These are phyloP conservation scores for Eupithecia dodoneata DNA, from an alignment of 2,888 invertebrate species.

Conservation along the genomic window DNA sequence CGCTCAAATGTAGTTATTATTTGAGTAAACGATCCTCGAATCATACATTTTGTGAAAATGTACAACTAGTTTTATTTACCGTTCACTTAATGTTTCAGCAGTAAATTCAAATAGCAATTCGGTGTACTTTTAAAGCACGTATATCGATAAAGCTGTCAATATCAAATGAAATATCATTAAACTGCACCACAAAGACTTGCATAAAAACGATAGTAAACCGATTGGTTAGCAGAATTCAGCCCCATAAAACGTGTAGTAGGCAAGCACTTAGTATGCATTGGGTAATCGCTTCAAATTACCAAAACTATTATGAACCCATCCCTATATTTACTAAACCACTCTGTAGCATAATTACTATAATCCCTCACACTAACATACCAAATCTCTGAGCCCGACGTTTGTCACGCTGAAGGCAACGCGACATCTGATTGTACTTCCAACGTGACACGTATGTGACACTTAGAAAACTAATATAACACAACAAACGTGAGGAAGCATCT, in stretches of 20 bases:
- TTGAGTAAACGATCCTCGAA: slow-evolving; percentile 22
- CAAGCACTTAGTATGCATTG: too few relatives aligned
- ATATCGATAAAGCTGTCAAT: neutral
- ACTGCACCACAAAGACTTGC: neutral
- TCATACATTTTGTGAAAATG: slow-evolving; percentile 12
- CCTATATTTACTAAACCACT: neutral
- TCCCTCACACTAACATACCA: slow-evolving; percentile 6
- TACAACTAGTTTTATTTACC: slow-evolving; percentile 8
- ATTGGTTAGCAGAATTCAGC: too few relatives aligned
- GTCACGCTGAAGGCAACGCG: slow-evolving; percentile 6
- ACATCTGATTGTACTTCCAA: slow-evolving; percentile 11
- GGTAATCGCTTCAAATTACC: neutral
- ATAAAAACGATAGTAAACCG: neutral
- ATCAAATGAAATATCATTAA: neutral
- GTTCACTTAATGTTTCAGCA: neutral
- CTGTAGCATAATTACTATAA: neutral
- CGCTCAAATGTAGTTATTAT: slow-evolving; percentile 29
- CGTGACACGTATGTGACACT: slow-evolving; percentile 17
- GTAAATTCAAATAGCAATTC: neutral
- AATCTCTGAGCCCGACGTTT: slow-evolving; percentile 16
- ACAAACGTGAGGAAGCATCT: neutral
- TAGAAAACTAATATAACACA: slow-evolving; percentile 27
- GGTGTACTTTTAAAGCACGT: neutral
- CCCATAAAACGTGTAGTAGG: too few relatives aligned
- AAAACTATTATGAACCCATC: neutral